Conservation (phyloP, 2,888 invertebrate species). For the Sclerodermus sp. region DNA sequence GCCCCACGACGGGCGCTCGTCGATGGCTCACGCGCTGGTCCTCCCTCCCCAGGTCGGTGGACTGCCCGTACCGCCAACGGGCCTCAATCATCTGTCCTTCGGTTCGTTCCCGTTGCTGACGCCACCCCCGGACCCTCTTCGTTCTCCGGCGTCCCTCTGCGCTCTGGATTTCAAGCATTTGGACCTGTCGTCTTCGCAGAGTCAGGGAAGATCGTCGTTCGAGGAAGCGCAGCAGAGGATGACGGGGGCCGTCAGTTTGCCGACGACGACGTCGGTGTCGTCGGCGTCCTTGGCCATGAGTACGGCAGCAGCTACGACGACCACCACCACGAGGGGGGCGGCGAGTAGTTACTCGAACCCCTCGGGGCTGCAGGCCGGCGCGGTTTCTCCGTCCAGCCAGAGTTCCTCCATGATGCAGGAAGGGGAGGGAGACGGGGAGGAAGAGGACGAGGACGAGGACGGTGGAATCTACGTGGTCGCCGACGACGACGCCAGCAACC, state of each 20-base stretch:
- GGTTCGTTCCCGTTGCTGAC: conserved; percentile 78
- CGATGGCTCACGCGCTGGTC: conserved; percentile 81
- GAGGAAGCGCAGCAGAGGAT: conserved; percentile 64
- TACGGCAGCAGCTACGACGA: conserved; percentile 54
- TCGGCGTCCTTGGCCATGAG: conserved; percentile 58
- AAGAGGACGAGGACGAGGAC: conserved; percentile 65
- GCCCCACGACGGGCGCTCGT: conserved; percentile 88
- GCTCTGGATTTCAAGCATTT: conserved; percentile 69
- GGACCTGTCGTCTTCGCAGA: conserved; percentile 60
- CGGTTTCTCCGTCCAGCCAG: conserved; percentile 37
- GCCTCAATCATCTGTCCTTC: conserved; percentile 74
- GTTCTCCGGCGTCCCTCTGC: conserved; percentile 62
- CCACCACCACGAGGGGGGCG: conserved; percentile 47
- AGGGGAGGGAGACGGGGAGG: conserved; percentile 52
- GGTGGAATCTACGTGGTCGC: conserved; percentile 80
- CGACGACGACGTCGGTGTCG: conserved; percentile 58
- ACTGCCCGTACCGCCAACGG: conserved; percentile 66
- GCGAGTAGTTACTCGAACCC: conserved; percentile 48
- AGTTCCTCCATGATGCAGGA: conserved; percentile 40
- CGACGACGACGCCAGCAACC: conserved; percentile 61
- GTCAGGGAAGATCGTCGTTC: conserved; percentile 48
- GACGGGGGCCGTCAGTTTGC: conserved; percentile 60
- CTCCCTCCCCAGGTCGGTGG: conserved; percentile 71
- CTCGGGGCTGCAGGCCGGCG: conserved; percentile 44
- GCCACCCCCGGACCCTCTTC: conserved; percentile 66